phyloP scores from a whole-genome alignment of 2,113 vertebrate species.

The Pteruthius melanotis region DNA sequence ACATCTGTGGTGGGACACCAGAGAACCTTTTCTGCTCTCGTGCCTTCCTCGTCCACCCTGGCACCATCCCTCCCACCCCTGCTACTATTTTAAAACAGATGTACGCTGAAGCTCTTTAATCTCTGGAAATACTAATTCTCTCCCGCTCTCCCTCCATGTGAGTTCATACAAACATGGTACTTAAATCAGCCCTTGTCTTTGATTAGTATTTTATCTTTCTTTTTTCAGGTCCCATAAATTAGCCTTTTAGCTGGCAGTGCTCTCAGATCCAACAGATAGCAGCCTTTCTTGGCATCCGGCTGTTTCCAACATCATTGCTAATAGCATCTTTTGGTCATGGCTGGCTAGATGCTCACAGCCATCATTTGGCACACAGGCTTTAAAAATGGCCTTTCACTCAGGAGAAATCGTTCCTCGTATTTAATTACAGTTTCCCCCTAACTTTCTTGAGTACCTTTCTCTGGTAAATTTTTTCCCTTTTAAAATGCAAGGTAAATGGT shows the following conservation, averaged over 20 bases:
- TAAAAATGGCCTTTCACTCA: not conserved
- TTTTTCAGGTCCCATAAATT: slow-evolving; percentile 28
- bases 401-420: not conserved
- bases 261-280: slow-evolving; percentile 17
- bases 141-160: not conserved
- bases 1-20: not conserved
- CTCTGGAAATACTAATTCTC: not conserved
- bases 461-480: not conserved
- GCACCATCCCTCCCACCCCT: not conserved
- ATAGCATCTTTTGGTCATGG: not conserved
- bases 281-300: not conserved
- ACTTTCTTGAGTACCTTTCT: not conserved
- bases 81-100: not conserved
- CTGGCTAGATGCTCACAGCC: not conserved
- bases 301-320: not conserved
- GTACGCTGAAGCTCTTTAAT: not conserved
- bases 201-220: slow-evolving; percentile 41
- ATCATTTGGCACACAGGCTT: not conserved
- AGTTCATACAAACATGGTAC: not conserved
- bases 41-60: fast-evolving
- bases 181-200: slow-evolving; percentile 3
- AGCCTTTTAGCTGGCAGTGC: slow-evolving; percentile 26
- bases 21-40: not conserved
- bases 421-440: not conserved
- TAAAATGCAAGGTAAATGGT: not conserved